Conservation (phyloP, 2,797 vertebrate species). For the Holocentrus rufus region DNA sequence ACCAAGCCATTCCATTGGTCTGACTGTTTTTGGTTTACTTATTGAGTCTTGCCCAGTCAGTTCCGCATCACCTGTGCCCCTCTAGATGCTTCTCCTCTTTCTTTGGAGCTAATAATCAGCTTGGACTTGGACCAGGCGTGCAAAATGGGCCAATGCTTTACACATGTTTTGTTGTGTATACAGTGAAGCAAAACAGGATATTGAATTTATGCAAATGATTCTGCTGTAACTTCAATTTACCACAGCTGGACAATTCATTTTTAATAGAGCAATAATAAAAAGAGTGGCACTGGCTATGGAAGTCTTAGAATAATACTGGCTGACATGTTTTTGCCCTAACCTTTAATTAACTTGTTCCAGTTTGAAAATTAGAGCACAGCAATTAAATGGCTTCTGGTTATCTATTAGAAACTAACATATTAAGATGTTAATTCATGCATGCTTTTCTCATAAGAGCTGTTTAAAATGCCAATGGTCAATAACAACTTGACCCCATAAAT, state of each 20-base stretch:
- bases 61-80: slow-evolving; percentile 66
- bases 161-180: slow-evolving; percentile 12
- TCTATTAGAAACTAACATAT: slow-evolving; percentile 11
- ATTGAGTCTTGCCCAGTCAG: slow-evolving; percentile 69
- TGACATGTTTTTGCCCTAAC: slow-evolving; percentile 5
- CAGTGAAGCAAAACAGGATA: slow-evolving; percentile 9
- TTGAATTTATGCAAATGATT: slow-evolving; percentile 12
- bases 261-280: slow-evolving; percentile 34
- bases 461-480: slow-evolving; percentile 60
- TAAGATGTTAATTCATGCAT: slow-evolving; percentile 57
- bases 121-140: slow-evolving; percentile 38
- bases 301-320: neutral
- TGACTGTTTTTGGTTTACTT: slow-evolving; percentile 73
- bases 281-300: neutral
- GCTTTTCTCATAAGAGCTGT: slow-evolving; percentile 46
- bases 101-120: slow-evolving; percentile 76
- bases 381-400: slow-evolving; percentile 18
- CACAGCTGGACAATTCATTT: neutral
- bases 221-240: neutral
- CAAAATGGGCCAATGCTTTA: slow-evolving; percentile 35
- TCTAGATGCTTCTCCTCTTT: slow-evolving; percentile 42
- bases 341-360: slow-evolving; percentile 10
- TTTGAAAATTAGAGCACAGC: slow-evolving; percentile 32
- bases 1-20: slow-evolving; percentile 70
- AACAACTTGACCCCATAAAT: slow-evolving; percentile 67